Conservation (phyloP, 2,113 vertebrate species). For the Mastomys coucha region DNA sequence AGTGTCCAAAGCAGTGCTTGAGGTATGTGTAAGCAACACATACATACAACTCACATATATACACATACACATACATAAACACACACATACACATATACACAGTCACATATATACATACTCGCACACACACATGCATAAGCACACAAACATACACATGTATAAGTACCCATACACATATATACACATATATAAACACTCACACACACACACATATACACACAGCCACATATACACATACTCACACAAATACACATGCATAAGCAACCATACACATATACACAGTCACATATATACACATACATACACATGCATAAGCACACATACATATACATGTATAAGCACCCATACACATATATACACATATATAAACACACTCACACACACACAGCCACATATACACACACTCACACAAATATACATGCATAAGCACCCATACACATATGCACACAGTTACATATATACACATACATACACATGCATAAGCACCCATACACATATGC, state of each 20-base stretch:
- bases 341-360: neutral
- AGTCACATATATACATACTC: neutral
- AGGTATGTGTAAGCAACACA: neutral
- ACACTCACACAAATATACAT: neutral
- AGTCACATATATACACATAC: neutral
- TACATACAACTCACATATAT: neutral
- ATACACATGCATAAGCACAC: neutral
- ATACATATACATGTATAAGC: too few relatives aligned
- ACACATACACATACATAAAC: neutral
- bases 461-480: neutral
- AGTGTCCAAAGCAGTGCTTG: neutral
- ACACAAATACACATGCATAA: neutral
- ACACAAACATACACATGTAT: neutral
- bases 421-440: neutral
- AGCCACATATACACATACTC: neutral
- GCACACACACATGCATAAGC: neutral
- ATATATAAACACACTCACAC: neutral
- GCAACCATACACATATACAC: neutral
- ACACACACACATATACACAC: neutral
- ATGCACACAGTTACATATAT: neutral
- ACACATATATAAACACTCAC: neutral
- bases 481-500: too few relatives aligned
- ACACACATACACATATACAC: neutral
- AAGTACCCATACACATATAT: neutral
- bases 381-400: fast-evolving